Percentiles rank a stretch among this genome's conserved stretches.
Evolutionary conservation across 2,113 vertebrate species (phyloP).

Genomic region (Copsychus sechellarum): DNA sequence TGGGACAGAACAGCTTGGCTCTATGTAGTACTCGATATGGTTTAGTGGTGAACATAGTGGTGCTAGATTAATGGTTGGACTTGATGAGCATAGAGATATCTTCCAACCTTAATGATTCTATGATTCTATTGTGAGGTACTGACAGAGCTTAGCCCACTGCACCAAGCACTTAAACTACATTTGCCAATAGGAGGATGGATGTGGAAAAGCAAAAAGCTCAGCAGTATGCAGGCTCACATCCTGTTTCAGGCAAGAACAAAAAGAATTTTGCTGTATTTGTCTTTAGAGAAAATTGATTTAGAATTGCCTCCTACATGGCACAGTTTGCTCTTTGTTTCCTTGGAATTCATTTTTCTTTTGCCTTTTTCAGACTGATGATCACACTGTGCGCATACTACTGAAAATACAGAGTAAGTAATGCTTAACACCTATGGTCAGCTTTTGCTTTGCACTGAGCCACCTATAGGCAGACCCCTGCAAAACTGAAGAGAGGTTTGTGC

Average conservation of each 20-base stretch:
- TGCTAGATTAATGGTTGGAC: not conserved
- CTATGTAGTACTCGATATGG: not conserved
- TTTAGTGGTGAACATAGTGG: not conserved
- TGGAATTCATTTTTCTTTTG: not conserved
- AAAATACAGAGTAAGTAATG: not conserved
- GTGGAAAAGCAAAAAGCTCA: not conserved
- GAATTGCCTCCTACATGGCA: not conserved
- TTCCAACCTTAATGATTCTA: not conserved
- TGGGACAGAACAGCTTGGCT: not conserved
- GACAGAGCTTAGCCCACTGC: not conserved
- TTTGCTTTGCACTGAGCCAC: not conserved
- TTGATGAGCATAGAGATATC: not conserved
- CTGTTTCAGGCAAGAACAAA: not conserved
- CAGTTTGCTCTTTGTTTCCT: not conserved
- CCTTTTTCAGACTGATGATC: not conserved
- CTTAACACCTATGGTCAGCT: not conserved
- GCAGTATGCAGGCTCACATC: not conserved
- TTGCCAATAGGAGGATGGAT: not conserved
- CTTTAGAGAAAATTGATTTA: not conserved
- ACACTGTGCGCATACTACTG: not conserved
- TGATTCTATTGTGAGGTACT: not conserved
- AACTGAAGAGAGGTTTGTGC: not conserved
- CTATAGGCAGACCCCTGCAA: not conserved
- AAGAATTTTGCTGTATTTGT: not conserved
- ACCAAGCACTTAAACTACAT: not conserved